phyloP scores from a whole-genome alignment of 2,888 invertebrate species.

The Drosophila macrospina region DNA sequence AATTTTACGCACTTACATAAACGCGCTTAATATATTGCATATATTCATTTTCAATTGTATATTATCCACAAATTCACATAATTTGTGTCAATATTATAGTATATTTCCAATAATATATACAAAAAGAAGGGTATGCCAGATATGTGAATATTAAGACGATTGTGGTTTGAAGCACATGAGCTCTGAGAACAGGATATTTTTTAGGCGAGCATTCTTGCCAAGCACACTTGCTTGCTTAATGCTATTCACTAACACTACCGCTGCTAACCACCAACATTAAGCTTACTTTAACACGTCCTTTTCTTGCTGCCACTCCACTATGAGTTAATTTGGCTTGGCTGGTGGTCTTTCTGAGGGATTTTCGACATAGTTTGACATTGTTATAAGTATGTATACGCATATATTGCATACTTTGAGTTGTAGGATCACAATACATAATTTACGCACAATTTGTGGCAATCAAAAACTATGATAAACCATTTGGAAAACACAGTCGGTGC shows the following conservation, averaged over 20 bases:
- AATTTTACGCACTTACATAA: neutral
- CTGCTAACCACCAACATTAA: constrained; percentile 7
- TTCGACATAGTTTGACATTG: constrained; percentile 26
- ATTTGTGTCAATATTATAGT: neutral
- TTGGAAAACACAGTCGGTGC: constrained; percentile 35
- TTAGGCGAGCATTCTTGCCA: neutral
- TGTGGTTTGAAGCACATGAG: too few species aligned
- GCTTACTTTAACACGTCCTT: constrained; percentile 35
- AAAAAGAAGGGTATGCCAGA: neutral
- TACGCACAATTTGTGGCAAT: constrained; percentile 74
- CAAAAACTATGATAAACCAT: constrained; percentile 68
- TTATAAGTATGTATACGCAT: constrained; percentile 28
- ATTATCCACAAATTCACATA: neutral
- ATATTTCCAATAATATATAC: neutral
- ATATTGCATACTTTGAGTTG: neutral
- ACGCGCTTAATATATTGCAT: too few species aligned
- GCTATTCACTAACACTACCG: constrained; percentile 34
- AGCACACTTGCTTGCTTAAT: constrained; percentile 17
- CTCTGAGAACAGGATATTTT: neutral
- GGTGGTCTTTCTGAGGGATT: constrained; percentile 39
- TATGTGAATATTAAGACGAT: neutral
- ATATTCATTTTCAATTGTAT: constrained; percentile 55
- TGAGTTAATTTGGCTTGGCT: constrained; percentile 28
- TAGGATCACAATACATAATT: constrained; percentile 60
- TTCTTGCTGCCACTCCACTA: constrained; percentile 2